Evolutionary conservation across 2,113 vertebrate genomes (phyloP), one percentile per base, ranked within the genome.

Genomic region (Colinus virginianus): DNA sequence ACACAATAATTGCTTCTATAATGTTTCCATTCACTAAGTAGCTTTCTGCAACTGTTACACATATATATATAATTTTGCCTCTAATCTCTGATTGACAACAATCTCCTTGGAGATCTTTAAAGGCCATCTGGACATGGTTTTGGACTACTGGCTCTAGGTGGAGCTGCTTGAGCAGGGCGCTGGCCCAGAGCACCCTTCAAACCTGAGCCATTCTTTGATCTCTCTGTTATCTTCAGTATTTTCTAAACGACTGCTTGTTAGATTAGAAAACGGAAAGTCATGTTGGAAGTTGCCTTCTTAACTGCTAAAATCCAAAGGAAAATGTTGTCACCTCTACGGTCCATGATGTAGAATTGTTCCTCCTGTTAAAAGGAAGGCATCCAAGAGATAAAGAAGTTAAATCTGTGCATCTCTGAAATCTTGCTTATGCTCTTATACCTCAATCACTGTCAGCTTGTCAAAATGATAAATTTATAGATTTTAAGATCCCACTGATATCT

Each of bases 371-470:
- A 90, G 70, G 40, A 88, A 84, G 45, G 19, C 43, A 90, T 87
- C 42, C 40, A 69, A 90, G 70, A 82, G 58, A 92, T 45, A 87
- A 88, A 49, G 40, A 88, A 78, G 40, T 68, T 67, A 64, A 90
- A 81, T 64, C 53, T 0, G 4, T 51, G 22, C 21, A 40, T 64
- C 40, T 79, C 66, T 62, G 28, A 88, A 90, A 58, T 63, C 23
- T 13, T 76, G 20, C 58, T 91, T 88, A 16, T 74, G 28, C 42
- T 88, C 4, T 76, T 69, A 38, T 48, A 15, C 15, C 69, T 90
- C 13, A 15, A 81, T 87, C 62, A 32, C 88, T 87, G 62, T 30
- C 80, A 87, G 76, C 58, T 79, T 95, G 70, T 48, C 32, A 89
- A 72, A 88, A 92, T 36, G 32, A 61, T 72, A 61, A 78, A 72